Base-by-base conservation (phyloP, 2,797 vertebrate genomes). In the Hippocampus kuda region DNA sequence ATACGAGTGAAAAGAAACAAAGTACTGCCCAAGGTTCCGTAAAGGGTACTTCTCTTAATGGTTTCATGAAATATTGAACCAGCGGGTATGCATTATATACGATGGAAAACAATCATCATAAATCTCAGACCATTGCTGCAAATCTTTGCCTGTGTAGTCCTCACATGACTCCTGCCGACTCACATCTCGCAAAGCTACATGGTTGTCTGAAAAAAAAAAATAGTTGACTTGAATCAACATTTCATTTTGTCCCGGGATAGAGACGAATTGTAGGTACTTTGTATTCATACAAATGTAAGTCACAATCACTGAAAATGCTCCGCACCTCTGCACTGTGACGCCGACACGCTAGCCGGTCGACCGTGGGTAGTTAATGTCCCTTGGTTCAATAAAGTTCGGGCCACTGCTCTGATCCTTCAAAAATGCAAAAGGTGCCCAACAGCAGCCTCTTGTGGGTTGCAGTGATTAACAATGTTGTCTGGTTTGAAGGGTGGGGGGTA, bases 401-500 rank as follows among this genome's bases (percentile, higher is more conserved):
- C 1, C 53, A 24, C 48, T 54, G 22, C 53, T 54, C 22, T 20
- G 10, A 9, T 10, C 6, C 12, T 11, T 38, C 16, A 24, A 41
- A 64, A n/a, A 44, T 13, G 34, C 1, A n/a, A 42, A 27, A 18
- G 16, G 13, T 48, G 44, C 42, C 8, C 75, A 79, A 75, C 75
- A 81, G 72, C 68, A 75, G 42, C 80, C 76, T 83, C 76, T 78
- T 73, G 79, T 76, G 77, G 77, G 53, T 74, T 44, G 65, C 26
- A 10, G 20, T 46, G 6, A 44, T 26, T 48, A 26, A 48, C n/a
- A 26, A 9, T 1, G 13, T 12, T 15, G 5, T 13, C 11, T 41
- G 9, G 22, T 44, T 42, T 44, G 13, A n/a, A 62, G 34, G 30
- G 30, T 4, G 30, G 30, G 30, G 30, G 34, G 34, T 3, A 12